A percentile compares a stretch with the other conserved stretches of the same genome.
phyloP scores from a whole-genome alignment of 2,888 invertebrate genomes.

The Metalampra italica region DNA sequence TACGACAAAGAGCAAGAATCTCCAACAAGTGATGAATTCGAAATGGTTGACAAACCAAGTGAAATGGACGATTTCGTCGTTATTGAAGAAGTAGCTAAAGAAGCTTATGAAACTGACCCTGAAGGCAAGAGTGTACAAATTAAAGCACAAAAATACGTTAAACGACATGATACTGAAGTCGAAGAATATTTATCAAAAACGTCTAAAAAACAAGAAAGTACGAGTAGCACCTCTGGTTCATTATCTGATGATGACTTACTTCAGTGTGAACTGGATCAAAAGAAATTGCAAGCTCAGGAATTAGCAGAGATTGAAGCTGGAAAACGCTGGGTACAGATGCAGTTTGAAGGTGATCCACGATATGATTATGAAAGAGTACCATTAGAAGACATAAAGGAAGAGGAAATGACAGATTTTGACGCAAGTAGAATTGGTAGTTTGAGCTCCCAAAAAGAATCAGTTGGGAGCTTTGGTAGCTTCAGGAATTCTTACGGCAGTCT shows the following conservation, averaged over 20 bases:
- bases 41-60: conserved; percentile 91
- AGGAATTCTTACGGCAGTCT: conserved; percentile 94
- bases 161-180: conserved; percentile 83
- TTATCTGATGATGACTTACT: conserved; percentile 80
- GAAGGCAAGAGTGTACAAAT: conserved; percentile 91
- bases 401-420: conserved; percentile 93
- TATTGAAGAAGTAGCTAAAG: conserved; percentile 92
- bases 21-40: conserved; percentile 90
- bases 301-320: conserved; percentile 82
- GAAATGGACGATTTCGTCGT: conserved; percentile 93
- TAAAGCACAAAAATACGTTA: conserved; percentile 67
- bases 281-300: conserved; percentile 67
- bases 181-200: conserved; percentile 84
- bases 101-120: conserved; percentile 89
- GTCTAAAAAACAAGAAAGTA: conserved; percentile 81
- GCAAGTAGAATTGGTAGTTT: conserved; percentile 87
- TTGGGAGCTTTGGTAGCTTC: conserved; percentile 89
- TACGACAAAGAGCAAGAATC: conserved; percentile 82
- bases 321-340: conserved; percentile 94
- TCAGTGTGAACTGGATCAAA: conserved; percentile 84
- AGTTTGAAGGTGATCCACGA: conserved; percentile 86
- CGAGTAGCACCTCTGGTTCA: conserved; percentile 77
- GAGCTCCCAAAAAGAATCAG: conserved; percentile 87
- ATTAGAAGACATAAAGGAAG: conserved; percentile 94
- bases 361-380: conserved; percentile 91